These are phyloP conservation scores for Zhuqinia jingwanae DNA, from an alignment of 2,888 invertebrate species.

Conservation along the genomic window DNA sequence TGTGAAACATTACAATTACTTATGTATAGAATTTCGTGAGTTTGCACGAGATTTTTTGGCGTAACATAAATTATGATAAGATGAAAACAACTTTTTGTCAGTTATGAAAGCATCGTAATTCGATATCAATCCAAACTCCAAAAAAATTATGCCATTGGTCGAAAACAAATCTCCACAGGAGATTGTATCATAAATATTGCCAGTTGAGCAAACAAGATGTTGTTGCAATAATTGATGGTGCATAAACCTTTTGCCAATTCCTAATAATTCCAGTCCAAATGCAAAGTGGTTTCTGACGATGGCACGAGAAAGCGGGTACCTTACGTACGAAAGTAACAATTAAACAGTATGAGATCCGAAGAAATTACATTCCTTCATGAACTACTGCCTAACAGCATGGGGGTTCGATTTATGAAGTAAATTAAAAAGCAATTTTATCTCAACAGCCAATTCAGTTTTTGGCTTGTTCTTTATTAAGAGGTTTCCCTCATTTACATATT, in stretches of 20 bases:
- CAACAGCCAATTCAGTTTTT: slow-evolving; percentile 7
- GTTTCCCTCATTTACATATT: slow-evolving; percentile 12
- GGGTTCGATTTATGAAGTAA: slow-evolving; percentile 62
- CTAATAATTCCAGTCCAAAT: neutral
- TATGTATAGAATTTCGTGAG: too few relatives aligned
- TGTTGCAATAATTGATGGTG: slow-evolving; percentile 36
- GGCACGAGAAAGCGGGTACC: slow-evolving; percentile 20
- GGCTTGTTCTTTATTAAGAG: neutral
- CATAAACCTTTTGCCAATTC: neutral
- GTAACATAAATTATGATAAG: neutral
- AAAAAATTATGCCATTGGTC: neutral
- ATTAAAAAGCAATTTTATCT: slow-evolving; percentile 56
- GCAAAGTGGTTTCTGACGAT: neutral
- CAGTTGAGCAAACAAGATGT: slow-evolving; percentile 27
- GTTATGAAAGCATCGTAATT: neutral
- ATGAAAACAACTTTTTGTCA: neutral
- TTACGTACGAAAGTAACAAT: slow-evolving; percentile 16
- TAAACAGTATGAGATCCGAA: slow-evolving; percentile 11
- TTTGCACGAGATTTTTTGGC: too few relatives aligned
- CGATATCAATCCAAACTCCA: neutral
- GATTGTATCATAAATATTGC: slow-evolving; percentile 6
- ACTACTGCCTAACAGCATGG: slow-evolving; percentile 24
- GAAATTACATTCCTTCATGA: slow-evolving; percentile 25
- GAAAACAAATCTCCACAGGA: slow-evolving; percentile 30
- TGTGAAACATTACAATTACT: too few relatives aligned